These are phyloP conservation scores for Tadarida brasiliensis DNA, from an alignment of 2,797 vertebrate species.

Conservation along the genomic window DNA sequence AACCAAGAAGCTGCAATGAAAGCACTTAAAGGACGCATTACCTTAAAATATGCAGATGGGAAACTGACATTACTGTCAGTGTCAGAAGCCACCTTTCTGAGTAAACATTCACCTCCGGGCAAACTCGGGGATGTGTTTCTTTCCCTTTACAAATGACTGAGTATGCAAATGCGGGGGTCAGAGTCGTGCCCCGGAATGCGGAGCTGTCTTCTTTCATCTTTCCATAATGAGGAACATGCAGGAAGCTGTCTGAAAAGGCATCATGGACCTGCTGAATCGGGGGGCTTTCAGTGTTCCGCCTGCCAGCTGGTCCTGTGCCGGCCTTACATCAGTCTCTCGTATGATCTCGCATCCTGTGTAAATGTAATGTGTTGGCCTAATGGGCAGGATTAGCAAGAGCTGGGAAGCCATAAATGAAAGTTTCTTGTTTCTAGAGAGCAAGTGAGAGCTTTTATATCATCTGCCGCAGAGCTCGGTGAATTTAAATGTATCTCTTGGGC, in stretches of 20 bases:
- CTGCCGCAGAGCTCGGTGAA: slow-evolving; percentile 73
- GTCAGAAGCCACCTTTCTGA: slow-evolving; percentile 76
- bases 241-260: slow-evolving; percentile 79
- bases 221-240: slow-evolving; percentile 83
- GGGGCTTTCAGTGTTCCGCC: slow-evolving; percentile 81
- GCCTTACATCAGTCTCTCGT: slow-evolving; percentile 81
- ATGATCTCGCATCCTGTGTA: slow-evolving; percentile 82
- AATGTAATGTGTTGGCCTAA: slow-evolving; percentile 83
- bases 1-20: slow-evolving; percentile 48
- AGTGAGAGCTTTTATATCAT: slow-evolving; percentile 83
- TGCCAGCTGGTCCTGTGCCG: slow-evolving; percentile 82
- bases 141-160: slow-evolving; percentile 73
- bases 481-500: slow-evolving; percentile 84
- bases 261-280: slow-evolving; percentile 78
- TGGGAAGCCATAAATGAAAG: slow-evolving; percentile 82
- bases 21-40: slow-evolving; percentile 76
- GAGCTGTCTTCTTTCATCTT: slow-evolving; percentile 77
- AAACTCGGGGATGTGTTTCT: slow-evolving; percentile 60
- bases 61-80: slow-evolving; percentile 66
- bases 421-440: slow-evolving; percentile 83
- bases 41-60: slow-evolving; percentile 78
- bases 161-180: slow-evolving; percentile 81
- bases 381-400: slow-evolving; percentile 81
- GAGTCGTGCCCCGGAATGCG: slow-evolving; percentile 76
- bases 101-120: slow-evolving; percentile 73